These are phyloP conservation scores for Sturnus vulgaris DNA, from an alignment of 2,113 vertebrate genomes.

Conservation along the genomic window DNA sequence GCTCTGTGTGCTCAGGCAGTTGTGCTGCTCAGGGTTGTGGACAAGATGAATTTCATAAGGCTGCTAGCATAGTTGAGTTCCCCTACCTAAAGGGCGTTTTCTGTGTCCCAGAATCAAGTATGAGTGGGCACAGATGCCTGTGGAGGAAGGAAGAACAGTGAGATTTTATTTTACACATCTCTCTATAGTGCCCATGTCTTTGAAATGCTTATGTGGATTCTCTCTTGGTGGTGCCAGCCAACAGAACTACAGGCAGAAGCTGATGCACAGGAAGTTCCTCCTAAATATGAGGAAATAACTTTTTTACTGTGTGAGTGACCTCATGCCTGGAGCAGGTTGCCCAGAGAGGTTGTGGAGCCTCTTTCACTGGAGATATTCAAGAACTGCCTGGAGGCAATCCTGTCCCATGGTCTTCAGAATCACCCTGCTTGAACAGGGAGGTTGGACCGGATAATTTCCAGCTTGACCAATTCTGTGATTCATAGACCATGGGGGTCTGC, in stretches of 20 bases:
- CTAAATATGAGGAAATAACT: neutral
- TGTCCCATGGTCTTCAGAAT: neutral
- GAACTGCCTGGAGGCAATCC: neutral
- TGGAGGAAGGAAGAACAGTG: neutral
- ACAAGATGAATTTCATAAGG: neutral
- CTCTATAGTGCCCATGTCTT: neutral
- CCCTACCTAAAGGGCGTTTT: neutral
- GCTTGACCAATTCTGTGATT: neutral
- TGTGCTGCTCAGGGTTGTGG: neutral
- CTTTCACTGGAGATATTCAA: neutral
- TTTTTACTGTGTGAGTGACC: neutral
- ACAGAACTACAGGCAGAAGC: neutral
- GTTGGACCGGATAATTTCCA: neutral
- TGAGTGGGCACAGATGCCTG: neutral
- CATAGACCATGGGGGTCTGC: neutral
- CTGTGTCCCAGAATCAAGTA: neutral
- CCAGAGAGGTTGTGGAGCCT: neutral
- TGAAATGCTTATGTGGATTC: neutral
- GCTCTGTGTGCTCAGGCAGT: neutral
- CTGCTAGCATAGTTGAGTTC: fast-evolving
- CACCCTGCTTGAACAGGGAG: neutral
- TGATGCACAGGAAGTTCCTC: no score
- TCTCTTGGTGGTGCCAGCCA: neutral
- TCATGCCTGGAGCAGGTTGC: neutral
- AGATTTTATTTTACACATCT: neutral